Evolutionary conservation across 2,113 vertebrate species (phyloP).

Genomic region (Muscicapa adusta): DNA sequence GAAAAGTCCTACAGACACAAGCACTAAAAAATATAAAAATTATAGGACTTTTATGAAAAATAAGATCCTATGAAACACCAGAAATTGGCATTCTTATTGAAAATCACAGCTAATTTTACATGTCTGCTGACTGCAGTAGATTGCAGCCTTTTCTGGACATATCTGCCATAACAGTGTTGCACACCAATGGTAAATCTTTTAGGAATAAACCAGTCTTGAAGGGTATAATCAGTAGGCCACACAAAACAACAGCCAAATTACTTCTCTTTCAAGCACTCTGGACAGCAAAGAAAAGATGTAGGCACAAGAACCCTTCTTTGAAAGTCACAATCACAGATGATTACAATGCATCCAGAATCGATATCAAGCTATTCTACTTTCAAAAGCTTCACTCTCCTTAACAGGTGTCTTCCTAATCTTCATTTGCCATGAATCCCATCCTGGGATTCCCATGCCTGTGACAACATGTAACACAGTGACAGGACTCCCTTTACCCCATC

Average conservation of each 20-base stretch:
- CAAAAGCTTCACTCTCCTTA: not conserved
- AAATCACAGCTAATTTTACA: not conserved
- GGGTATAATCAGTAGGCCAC: not conserved
- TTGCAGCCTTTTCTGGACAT: not conserved
- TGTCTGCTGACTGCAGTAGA: not conserved
- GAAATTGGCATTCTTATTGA: not conserved
- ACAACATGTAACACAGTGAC: not conserved
- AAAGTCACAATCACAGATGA: not conserved
- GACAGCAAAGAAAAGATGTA: not conserved
- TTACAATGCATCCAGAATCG: not conserved
- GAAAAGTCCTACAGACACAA: not conserved
- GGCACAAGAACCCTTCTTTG: not conserved
- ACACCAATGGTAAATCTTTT: not conserved
- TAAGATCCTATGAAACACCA: not conserved
- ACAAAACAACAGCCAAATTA: not conserved
- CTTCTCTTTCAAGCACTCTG: not conserved
- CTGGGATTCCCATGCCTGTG: not conserved
- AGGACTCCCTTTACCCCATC: not conserved
- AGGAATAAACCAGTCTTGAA: not conserved
- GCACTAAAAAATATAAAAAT: not conserved
- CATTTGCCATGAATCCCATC: not conserved
- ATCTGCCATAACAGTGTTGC: not conserved
- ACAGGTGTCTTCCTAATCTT: not conserved
- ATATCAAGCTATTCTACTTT: not conserved
- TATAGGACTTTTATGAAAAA: not conserved